Conservation (phyloP, 2,797 vertebrate genomes). For the Clangula hyemalis region DNA sequence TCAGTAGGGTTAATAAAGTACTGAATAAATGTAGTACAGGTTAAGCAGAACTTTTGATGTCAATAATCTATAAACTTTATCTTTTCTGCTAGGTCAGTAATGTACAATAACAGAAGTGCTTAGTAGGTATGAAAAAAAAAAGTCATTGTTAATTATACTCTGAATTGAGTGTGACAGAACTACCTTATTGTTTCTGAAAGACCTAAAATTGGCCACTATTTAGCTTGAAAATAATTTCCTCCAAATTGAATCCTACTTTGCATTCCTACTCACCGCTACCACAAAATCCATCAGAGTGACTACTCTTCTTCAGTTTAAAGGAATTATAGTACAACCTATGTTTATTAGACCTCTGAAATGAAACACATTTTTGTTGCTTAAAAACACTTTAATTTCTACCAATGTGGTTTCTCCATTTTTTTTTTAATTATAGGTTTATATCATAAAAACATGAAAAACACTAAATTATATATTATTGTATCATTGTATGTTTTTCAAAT, state of each 20-base stretch:
- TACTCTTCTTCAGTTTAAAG: neutral
- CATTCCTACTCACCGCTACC: neutral
- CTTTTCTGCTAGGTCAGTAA: neutral
- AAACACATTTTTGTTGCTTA: neutral
- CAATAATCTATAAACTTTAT: neutral
- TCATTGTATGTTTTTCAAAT: neutral
- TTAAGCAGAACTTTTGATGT: neutral
- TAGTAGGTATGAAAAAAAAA: conserved; percentile 5
- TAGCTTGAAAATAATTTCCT: conserved; percentile 46
- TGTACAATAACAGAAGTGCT: neutral
- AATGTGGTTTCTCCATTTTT: neutral
- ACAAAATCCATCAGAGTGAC: neutral
- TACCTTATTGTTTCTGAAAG: conserved; percentile 25
- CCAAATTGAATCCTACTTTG: neutral
- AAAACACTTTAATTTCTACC: neutral
- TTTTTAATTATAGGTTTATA: neutral
- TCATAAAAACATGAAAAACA: neutral
- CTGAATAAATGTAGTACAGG: neutral
- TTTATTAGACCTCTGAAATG: neutral
- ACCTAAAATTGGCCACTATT: conserved; percentile 17
- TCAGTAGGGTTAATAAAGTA: neutral
- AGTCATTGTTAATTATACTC: conserved; percentile 9
- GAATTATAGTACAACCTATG: neutral
- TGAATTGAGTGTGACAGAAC: conserved; percentile 4
- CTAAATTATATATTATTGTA: neutral